These are phyloP conservation scores for Cryptomyrus ogoouensis DNA, from an alignment of 2,113 vertebrate genomes.

Conservation along the genomic window DNA sequence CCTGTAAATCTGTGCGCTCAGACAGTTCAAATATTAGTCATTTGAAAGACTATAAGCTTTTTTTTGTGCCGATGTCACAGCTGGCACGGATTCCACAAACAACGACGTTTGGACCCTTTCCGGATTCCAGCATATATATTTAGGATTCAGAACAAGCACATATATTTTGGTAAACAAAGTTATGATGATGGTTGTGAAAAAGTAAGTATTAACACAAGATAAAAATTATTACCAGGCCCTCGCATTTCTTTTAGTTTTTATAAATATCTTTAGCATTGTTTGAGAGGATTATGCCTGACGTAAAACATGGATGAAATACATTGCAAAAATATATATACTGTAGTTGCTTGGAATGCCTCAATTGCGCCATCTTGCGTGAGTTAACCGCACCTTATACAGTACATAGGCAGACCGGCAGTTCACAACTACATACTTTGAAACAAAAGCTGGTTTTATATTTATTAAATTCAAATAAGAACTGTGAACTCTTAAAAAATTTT, in stretches of 20 bases:
- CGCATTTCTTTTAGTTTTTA: neutral
- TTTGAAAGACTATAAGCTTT: neutral
- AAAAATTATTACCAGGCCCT: neutral
- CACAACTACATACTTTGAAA: neutral
- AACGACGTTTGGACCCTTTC: neutral
- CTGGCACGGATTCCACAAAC: neutral
- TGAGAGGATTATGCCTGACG: neutral
- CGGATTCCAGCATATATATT: neutral
- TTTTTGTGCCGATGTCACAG: neutral
- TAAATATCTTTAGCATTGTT: neutral
- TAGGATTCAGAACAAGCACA: neutral
- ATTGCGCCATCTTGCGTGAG: neutral
- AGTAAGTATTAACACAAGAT: neutral
- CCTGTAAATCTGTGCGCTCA: neutral
- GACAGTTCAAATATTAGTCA: slow-evolving; percentile 19
- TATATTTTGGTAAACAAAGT: neutral
- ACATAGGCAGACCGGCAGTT: neutral
- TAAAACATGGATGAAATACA: neutral
- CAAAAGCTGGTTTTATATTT: neutral
- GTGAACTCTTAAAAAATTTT: neutral
- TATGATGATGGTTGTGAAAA: neutral
- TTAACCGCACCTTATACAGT: neutral
- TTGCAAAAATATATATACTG: neutral
- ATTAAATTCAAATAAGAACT: neutral
- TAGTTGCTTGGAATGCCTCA: neutral